Evolutionary conservation across 2,113 vertebrate genomes (phyloP), one percentile per base, ranked within the genome.

Genomic region (Rhinoderma darwinii): DNA sequence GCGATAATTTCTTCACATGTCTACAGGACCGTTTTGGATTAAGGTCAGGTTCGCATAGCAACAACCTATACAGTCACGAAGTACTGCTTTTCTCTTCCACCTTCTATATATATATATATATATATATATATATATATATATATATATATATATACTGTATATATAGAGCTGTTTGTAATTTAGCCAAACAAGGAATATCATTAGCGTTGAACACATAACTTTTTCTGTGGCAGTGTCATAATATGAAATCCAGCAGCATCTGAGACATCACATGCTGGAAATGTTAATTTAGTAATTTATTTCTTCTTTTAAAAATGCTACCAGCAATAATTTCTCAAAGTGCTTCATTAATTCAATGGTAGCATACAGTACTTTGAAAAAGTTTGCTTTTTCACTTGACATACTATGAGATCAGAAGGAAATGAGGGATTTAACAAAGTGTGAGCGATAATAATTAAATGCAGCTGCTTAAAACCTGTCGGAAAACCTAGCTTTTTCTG

Each of bases 361-460:
- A 47, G 43, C 44, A 54, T 81, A 73, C 85, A 81, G 63, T 77
- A 82, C 44, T 86, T 86, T 56, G 74, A 51, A 85, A 85, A 86
- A 81, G 61, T 81, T 86, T 81, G 47, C 68, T 30, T 86, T 86
- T 86, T 86, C 76, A 81, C 85, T 86, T 86, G 85, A 86, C 85
- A 81, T 79, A 43, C 78, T 86, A 86, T 59, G 66, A 86, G 85
- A 86, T 86, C 85, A 86, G 77, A 86, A 81, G 77, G 44, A 86
- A 86, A 86, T 86, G 35, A 82, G 78, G 77, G 85, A 86, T 86
- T 86, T 73, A 86, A 81, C 78, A 86, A 86, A 81, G 85, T 86
- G 85, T 68, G 85, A 86, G 63, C 44, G 47, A 70, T 82, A 86
- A 86, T 86, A 86, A 86, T 86, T 81, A 86, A 86, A 86, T 86